These are phyloP conservation scores for Columba janthina DNA, from an alignment of 2,113 vertebrate genomes.

Conservation along the genomic window DNA sequence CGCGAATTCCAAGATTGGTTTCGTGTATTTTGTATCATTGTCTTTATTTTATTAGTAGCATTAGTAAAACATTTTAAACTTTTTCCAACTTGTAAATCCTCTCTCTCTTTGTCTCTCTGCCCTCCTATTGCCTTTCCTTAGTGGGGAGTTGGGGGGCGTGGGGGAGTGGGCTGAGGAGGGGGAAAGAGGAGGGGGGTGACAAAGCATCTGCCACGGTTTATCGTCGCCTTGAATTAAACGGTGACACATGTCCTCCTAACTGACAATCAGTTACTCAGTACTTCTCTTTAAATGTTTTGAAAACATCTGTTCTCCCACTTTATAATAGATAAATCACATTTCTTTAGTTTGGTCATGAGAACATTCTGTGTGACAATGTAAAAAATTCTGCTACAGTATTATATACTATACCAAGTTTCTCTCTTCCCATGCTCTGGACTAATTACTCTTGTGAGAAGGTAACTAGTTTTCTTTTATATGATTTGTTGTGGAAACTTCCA, in stretches of 20 bases:
- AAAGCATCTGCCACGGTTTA: no score
- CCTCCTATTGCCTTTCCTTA: no score
- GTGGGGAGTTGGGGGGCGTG: no score
- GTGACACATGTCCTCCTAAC: background rate
- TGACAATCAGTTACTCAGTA: background rate
- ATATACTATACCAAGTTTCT: background rate
- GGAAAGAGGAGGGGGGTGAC: no score
- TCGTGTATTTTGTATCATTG: no score
- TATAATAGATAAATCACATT: background rate
- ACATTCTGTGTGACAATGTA: background rate
- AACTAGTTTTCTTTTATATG: background rate
- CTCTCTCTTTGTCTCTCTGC: no score
- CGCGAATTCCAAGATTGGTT: no score
- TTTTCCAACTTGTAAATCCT: no score
- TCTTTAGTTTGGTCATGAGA: background rate
- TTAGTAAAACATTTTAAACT: no score
- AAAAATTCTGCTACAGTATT: background rate
- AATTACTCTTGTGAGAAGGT: background rate
- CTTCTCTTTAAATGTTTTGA: background rate
- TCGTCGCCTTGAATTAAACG: no score
- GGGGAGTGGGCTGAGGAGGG: no score
- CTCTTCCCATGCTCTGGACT: background rate
- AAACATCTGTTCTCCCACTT: background rate
- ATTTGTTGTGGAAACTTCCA: background rate
- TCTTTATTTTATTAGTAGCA: no score